Base-by-base conservation (phyloP, 2,888 invertebrate species). In the Stictocephala bisonia region DNA sequence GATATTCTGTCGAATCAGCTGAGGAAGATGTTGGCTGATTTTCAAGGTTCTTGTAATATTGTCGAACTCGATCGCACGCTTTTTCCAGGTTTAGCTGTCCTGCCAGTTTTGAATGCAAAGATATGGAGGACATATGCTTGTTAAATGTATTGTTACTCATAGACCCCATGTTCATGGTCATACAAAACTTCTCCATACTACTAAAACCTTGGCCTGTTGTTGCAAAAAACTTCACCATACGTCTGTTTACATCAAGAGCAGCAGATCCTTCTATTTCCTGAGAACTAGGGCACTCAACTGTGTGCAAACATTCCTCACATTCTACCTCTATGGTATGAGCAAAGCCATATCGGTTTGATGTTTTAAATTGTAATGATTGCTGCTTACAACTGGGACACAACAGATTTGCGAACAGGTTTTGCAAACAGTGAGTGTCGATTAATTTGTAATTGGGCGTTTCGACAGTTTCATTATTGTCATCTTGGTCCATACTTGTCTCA, bases 371-470 rank as follows among this genome's bases (percentile, higher is more conserved):
- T 26, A 56, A 15, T 20, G 56, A 26, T 6, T 11, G 22, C 3
- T 56, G 24, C 56, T 24, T 13, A 50, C 56, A 56, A 22, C 9
- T 7, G 22, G 48, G 48, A 48, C 48, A 48, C 9, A 18, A 18
- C 22, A 48, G 22, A 22, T 48, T 48, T n/a, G 18, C 7, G 3
- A 48, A n/a, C 20, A 48, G 15, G 9, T 13, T 22, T 13, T 4
- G 9, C 48, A 48, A 3, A 41, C 64, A 64, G 22, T 64, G 18
- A 31, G 40, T 64, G 24, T 64, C 41, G 24, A 64, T 64, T 41
- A 64, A 18, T 41, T 64, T 64, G 26, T 41, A 41, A 3, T 64
- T 24, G 22, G 41, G 29, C n/a, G n/a, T n/a, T n/a, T n/a, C n/a
- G n/a, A n/a, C n/a, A n/a, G n/a, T n/a, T n/a, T n/a, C n/a, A n/a